phyloP scores from a whole-genome alignment of 2,797 vertebrate species.

The Hydrocynus forskahlii region DNA sequence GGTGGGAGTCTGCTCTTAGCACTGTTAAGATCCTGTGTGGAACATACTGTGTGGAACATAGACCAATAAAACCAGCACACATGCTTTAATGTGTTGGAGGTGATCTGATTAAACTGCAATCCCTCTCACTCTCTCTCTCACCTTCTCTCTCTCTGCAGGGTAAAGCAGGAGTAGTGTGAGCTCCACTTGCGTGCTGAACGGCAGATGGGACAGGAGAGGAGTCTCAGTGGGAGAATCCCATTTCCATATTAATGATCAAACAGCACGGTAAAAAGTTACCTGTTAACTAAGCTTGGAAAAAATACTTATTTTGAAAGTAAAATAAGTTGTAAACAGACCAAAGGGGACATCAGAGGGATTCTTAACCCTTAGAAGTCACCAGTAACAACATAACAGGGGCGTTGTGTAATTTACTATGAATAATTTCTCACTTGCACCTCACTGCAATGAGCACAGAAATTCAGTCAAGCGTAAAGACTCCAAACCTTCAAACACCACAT shows the following conservation, averaged over 20 bases:
- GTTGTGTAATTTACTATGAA: background rate
- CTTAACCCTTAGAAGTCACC: background rate
- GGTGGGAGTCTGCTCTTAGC: background rate
- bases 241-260: slow-evolving; percentile 35
- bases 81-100: background rate
- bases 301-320: background rate
- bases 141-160: background rate
- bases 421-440: background rate
- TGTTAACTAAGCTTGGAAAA: background rate
- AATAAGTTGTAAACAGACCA: slow-evolving; percentile 1
- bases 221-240: slow-evolving; percentile 20
- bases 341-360: too few species aligned
- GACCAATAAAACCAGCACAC: background rate
- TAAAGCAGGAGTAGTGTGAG: background rate
- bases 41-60: background rate
- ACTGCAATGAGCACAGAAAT: background rate
- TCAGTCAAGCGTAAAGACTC: background rate
- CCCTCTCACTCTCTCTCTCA: background rate
- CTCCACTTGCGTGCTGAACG: background rate
- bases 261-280: background rate
- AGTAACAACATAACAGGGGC: background rate
- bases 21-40: background rate
- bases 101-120: background rate
- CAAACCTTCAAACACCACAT: background rate
- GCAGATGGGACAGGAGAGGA: slow-evolving; percentile 7